Percentiles rank a stretch among this genome's conserved stretches.
phyloP scores from a whole-genome alignment of 2,888 invertebrate species.

The Glaucopsyche alexis region DNA sequence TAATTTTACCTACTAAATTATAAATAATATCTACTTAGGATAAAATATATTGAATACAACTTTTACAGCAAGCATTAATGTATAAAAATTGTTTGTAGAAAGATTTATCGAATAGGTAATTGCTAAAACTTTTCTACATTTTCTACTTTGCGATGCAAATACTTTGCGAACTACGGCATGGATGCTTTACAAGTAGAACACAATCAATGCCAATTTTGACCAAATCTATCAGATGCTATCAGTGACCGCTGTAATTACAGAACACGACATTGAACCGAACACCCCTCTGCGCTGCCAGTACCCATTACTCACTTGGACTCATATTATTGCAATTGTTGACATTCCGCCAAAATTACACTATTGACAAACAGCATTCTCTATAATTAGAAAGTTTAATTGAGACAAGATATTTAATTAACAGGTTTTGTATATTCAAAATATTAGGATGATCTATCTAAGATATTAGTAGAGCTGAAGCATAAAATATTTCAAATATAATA shows the following conservation, averaged over 20 bases:
- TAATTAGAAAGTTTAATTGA: constrained; percentile 3
- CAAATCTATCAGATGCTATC: constrained; percentile 14
- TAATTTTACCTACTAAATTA: too few relatives aligned
- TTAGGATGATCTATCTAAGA: neutral
- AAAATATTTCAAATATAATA: neutral
- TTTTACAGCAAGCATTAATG: too few relatives aligned
- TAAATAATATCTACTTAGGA: too few relatives aligned
- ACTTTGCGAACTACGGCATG: neutral
- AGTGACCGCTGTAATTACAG: constrained; percentile 15
- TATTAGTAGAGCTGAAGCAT: neutral
- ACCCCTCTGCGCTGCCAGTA: constrained; percentile 36
- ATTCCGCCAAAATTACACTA: constrained; percentile 32
- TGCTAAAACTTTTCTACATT: neutral
- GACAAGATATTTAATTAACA: constrained; percentile 28
- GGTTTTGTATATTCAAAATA: neutral
- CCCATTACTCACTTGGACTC: constrained; percentile 30
- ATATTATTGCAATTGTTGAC: constrained; percentile 34
- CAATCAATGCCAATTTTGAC: constrained; percentile 3
- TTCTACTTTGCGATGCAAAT: neutral
- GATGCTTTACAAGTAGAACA: neutral
- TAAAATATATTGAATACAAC: too few relatives aligned
- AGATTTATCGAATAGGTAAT: too few relatives aligned
- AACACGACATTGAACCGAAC: constrained; percentile 37
- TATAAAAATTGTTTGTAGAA: too few relatives aligned
- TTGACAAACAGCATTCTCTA: constrained; percentile 16